phyloP scores from a whole-genome alignment of 2,888 invertebrate species.

The Trichogramma evanescens region DNA sequence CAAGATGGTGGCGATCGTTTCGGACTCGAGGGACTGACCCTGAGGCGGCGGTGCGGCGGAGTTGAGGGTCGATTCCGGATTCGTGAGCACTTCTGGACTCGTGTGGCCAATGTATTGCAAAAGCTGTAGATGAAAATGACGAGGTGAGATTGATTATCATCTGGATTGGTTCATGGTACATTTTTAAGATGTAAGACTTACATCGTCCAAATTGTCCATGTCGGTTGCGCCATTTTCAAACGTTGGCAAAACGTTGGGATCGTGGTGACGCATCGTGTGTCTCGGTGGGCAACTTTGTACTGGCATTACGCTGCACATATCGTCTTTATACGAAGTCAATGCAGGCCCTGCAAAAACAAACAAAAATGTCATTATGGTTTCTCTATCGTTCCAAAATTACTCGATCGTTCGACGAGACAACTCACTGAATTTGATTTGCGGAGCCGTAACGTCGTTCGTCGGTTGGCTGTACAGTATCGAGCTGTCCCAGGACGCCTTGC shows the following conservation, averaged over 20 bases:
- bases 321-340: slow-evolving; percentile 30
- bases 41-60: slow-evolving; percentile 71
- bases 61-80: slow-evolving; percentile 58
- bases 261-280: slow-evolving; percentile 64
- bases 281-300: slow-evolving; percentile 54
- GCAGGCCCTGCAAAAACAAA: slow-evolving; percentile 29
- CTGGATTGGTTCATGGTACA: background rate
- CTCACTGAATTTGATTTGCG: slow-evolving; percentile 31
- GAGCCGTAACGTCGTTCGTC: slow-evolving; percentile 30
- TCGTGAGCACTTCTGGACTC: slow-evolving; percentile 66
- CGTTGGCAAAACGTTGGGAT: slow-evolving; percentile 71
- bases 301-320: slow-evolving; percentile 34
- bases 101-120: slow-evolving; percentile 86
- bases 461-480: slow-evolving; percentile 81
- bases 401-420: background rate
- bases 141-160: background rate
- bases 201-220: slow-evolving; percentile 88
- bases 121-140: slow-evolving; percentile 51
- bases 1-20: slow-evolving; percentile 76
- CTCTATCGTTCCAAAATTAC: background rate
- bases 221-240: slow-evolving; percentile 76
- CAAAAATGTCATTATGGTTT: background rate
- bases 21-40: slow-evolving; percentile 70
- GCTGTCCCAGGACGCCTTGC: slow-evolving; percentile 95
- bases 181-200: slow-evolving; percentile 47